Conservation (phyloP, 2,113 vertebrate species). For the Mormyrus lacerda region DNA sequence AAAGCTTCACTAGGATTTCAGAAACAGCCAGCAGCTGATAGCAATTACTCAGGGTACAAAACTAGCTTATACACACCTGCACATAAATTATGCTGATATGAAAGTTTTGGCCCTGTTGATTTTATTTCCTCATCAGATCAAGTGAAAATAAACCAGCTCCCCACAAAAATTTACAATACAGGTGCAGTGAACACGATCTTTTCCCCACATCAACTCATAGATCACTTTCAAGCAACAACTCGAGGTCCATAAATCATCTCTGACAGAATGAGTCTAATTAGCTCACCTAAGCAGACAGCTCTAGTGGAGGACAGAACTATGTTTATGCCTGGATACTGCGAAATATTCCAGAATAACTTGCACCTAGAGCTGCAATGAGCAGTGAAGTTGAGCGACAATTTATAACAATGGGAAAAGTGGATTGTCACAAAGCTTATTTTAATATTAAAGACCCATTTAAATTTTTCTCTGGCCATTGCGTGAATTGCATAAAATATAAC, state of each 20-base stretch:
- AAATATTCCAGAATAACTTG: not conserved
- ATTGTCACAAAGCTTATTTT: not conserved
- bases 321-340: not conserved
- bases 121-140: not conserved
- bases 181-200: conserved; percentile 37
- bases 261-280: conserved; percentile 83
- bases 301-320: not conserved
- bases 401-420: not conserved
- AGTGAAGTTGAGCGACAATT: not conserved
- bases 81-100: not conserved
- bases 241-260: conserved; percentile 70
- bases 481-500: not conserved
- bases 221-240: conserved; percentile 58
- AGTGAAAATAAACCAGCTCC: conserved; percentile 32
- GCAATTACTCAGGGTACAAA: not conserved
- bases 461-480: not conserved
- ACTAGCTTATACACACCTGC: conserved; percentile 27
- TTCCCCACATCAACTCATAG: conserved; percentile 54
- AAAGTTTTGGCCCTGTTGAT: not conserved
- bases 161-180: conserved; percentile 31
- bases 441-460: not conserved
- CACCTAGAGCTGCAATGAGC: not conserved
- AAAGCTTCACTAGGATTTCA: not conserved
- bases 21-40: not conserved
- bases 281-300: conserved; percentile 58